These are phyloP conservation scores for Cynopterus brachyotis DNA, from an alignment of 2,113 vertebrate species.

Conservation along the genomic window DNA sequence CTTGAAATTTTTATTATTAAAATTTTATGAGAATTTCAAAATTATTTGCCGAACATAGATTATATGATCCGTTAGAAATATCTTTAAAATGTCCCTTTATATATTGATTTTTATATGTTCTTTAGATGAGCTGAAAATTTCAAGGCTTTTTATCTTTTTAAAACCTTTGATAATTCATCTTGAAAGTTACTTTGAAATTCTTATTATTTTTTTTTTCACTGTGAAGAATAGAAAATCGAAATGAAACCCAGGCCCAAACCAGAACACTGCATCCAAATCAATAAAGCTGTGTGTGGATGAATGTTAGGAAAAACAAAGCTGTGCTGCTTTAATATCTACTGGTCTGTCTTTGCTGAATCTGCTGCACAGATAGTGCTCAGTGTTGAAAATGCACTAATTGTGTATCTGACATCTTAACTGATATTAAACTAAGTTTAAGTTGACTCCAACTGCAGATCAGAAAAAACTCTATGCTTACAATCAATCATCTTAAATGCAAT, in stretches of 20 bases:
- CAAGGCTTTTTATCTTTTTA: slow-evolving; percentile 69
- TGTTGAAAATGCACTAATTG: slow-evolving; percentile 78
- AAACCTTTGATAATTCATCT: slow-evolving; percentile 82
- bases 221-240: slow-evolving; percentile 85
- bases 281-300: slow-evolving; percentile 85
- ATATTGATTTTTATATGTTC: slow-evolving; percentile 65
- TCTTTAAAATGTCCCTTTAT: slow-evolving; percentile 77
- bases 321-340: slow-evolving; percentile 78
- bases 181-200: slow-evolving; percentile 85
- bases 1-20: slow-evolving; percentile 57
- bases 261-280: slow-evolving; percentile 91
- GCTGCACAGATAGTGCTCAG: slow-evolving; percentile 75
- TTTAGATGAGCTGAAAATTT: slow-evolving; percentile 72
- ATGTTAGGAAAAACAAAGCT: slow-evolving; percentile 83
- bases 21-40: slow-evolving; percentile 63
- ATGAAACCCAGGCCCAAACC: slow-evolving; percentile 85
- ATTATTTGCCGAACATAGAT: slow-evolving; percentile 64
- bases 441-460: slow-evolving; percentile 77
- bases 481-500: slow-evolving; percentile 92
- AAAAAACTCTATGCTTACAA: slow-evolving; percentile 83
- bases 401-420: slow-evolving; percentile 70
- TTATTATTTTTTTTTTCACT: slow-evolving; percentile 70
- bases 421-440: slow-evolving; percentile 80
- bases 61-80: slow-evolving; percentile 69
- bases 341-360: slow-evolving; percentile 86